Conservation (phyloP, 2,888 invertebrate species). For the Electrophaes corylata region DNA sequence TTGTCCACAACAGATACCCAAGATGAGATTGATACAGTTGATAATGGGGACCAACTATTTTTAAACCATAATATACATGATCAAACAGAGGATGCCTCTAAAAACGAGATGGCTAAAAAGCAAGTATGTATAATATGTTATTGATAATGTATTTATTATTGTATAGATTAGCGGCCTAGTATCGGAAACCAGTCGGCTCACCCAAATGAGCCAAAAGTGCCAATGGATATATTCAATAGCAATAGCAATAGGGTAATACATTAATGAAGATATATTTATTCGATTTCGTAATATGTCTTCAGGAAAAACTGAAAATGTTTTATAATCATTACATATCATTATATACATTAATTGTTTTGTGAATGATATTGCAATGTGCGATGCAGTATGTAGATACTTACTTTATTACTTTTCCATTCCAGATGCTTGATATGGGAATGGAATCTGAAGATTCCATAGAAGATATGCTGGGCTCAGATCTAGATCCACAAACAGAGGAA, state of each 20-base stretch:
- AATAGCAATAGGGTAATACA: too few relatives aligned
- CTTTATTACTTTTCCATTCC: conserved; percentile 28
- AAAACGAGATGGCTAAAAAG: conserved; percentile 10
- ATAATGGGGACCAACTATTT: conserved; percentile 27
- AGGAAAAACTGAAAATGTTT: too few relatives aligned
- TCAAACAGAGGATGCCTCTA: background rate
- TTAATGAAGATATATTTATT: too few relatives aligned
- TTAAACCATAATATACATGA: conserved; percentile 18
- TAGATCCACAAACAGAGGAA: conserved; percentile 57
- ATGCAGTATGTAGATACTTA: background rate
- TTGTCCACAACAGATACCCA: conserved; percentile 27
- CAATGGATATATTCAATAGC: too few relatives aligned
- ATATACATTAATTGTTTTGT: too few relatives aligned
- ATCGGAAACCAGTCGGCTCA: too few relatives aligned
- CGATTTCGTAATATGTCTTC: too few relatives aligned
- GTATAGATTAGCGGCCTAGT: too few relatives aligned
- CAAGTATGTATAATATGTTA: conserved; percentile 1
- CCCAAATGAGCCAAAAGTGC: too few relatives aligned
- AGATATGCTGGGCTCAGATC: conserved; percentile 46
- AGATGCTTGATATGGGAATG: conserved; percentile 52
- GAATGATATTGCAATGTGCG: too few relatives aligned
- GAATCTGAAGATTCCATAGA: conserved; percentile 60
- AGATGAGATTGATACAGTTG: conserved; percentile 21
- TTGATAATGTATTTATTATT: background rate
- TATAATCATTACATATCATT: too few relatives aligned